Percentiles rank a stretch among this genome's conserved stretches.
These are phyloP conservation scores for Julus scanicus DNA, from an alignment of 2,888 invertebrate species.

Conservation along the genomic window DNA sequence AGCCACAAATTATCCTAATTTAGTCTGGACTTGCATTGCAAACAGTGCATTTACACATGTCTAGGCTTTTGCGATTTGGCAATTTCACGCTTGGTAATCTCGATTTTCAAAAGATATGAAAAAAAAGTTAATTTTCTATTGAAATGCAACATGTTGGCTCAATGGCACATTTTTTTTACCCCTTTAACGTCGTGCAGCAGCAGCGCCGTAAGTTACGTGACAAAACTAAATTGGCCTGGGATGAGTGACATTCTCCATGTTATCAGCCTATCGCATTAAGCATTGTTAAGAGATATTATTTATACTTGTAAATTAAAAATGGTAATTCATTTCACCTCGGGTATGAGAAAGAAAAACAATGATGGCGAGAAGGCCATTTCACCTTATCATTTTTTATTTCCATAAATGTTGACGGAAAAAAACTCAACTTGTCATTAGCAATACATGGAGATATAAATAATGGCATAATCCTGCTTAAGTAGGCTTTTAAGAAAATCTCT, in stretches of 20 bases:
- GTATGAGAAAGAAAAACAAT: neutral
- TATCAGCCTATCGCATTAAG: neutral
- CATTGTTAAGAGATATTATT: neutral
- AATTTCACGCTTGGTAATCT: neutral
- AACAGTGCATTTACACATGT: neutral
- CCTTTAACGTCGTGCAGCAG: neutral
- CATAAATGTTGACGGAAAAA: neutral
- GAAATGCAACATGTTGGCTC: no score
- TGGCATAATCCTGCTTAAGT: conserved; percentile 22
- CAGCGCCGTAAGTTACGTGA: conserved; percentile 20
- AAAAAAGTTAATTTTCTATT: no score
- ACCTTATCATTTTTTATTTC: neutral
- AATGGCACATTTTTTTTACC: neutral
- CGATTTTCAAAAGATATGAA: neutral
- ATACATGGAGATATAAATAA: conserved; percentile 2
- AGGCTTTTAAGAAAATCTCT: neutral
- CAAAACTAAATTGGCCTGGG: neutral
- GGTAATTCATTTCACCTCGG: conserved; percentile 32
- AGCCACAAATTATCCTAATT: neutral
- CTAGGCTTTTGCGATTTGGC: neutral
- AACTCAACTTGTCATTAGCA: neutral
- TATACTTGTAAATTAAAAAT: conserved; percentile 36
- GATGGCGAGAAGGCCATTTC: neutral
- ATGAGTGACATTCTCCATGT: conserved; percentile 3
- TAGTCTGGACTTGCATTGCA: neutral